A percentile compares a stretch with the other conserved stretches of the same genome.
phyloP scores from a whole-genome alignment of 2,113 vertebrate species.

The Dicrurus megarhynchus region DNA sequence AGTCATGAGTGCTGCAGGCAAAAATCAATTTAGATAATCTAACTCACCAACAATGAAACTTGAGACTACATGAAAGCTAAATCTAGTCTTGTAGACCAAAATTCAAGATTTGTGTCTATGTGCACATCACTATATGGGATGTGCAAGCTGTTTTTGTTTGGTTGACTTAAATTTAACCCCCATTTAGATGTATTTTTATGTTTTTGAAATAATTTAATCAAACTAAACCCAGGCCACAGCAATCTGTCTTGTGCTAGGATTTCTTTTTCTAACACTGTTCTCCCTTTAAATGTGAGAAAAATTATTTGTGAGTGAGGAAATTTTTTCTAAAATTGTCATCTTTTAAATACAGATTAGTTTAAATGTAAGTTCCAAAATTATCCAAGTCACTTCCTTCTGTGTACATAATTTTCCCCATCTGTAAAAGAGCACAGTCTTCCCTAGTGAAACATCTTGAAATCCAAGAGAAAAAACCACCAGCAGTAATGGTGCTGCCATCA shows the following conservation, averaged over 20 bases:
- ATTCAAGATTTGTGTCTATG: background rate
- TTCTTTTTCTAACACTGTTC: background rate
- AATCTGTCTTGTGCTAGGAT: background rate
- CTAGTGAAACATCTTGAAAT: background rate
- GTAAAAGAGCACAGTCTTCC: background rate
- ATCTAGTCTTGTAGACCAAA: background rate
- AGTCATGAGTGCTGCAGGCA: background rate
- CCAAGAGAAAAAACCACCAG: background rate
- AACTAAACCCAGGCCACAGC: background rate
- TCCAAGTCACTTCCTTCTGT: background rate
- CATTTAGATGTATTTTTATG: background rate
- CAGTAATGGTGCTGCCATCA: background rate
- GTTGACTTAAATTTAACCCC: background rate
- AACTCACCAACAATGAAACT: background rate
- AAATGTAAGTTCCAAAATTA: background rate
- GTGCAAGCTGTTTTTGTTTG: background rate
- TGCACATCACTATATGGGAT: accelerated
- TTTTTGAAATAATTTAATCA: background rate
- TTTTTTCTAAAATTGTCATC: background rate
- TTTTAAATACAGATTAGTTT: background rate
- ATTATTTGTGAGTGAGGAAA: background rate
- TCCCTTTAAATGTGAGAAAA: background rate
- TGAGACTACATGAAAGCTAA: background rate
- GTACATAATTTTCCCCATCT: background rate
- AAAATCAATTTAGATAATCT: slow-evolving; percentile 28